Base-by-base conservation (phyloP, 2,113 vertebrate genomes). In the Rafetus swinhoei region DNA sequence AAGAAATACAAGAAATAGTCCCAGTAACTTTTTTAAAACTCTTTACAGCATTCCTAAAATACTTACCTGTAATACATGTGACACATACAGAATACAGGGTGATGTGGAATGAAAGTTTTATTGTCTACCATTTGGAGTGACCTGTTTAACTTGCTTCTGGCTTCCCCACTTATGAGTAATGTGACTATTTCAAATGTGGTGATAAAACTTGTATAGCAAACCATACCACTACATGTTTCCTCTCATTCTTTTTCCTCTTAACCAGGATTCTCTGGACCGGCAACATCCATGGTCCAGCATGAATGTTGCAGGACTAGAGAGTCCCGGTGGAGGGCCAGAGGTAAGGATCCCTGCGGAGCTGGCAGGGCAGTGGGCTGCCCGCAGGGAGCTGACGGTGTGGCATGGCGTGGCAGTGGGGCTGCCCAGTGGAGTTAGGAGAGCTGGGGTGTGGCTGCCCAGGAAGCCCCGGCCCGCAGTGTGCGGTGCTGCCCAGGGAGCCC, bases 111-210 rank as follows among this genome's bases (percentile, higher is more conserved):
- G 50, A 16, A 16, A 50, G 25, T 18, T 32, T 29, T 29, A 53
- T 29, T 29, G 15, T 3, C 50, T 24, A 16, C 27, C 25, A 27
- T 53, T 52, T 29, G 45, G 76, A 29, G 45, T 79, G 45, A 29
- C 50, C 25, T 50, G 27, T 72, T 72, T 21, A 19, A 72, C 65
- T 21, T 4, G 9, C 13, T 88, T 86, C 62, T 62, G 14, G 80
- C 39, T 25, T 3, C 29, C 2, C 0, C 9, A 7, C 56, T 35
- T 0, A 0, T 18, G 14, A 24, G 52, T 39, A 62, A 19, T 52
- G 52, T 65, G 77, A 81, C 76, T 57, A n/a, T 81, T 79, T 57
- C 86, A 83, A 21, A 27, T 2, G n/a, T 7, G 65, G 13, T 80
- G 55, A 29, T 56, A 83, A 77, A 52, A 15, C 9, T 25, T 19